Percentiles rank a stretch among this genome's conserved stretches.
These are phyloP conservation scores for Lepidochitona cinerea DNA, from an alignment of 2,888 invertebrate genomes.

Conservation along the genomic window DNA sequence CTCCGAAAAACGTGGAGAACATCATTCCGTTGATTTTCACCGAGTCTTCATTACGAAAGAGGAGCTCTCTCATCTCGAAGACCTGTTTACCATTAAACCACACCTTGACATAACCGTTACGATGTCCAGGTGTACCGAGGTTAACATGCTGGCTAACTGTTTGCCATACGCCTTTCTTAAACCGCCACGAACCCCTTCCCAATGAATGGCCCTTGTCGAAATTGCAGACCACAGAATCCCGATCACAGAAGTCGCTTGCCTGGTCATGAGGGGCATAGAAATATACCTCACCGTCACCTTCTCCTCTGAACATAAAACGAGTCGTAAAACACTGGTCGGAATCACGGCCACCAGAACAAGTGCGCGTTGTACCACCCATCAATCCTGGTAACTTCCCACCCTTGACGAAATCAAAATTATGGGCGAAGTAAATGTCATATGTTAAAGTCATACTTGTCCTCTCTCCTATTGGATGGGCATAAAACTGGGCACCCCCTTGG, in stretches of 20 bases:
- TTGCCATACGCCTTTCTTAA: conserved; percentile 37
- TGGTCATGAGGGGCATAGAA: conserved; percentile 46
- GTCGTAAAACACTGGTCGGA: conserved; percentile 48
- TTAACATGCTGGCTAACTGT: conserved; percentile 45
- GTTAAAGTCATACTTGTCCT: conserved; percentile 27
- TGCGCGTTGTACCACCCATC: conserved; percentile 35
- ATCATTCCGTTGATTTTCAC: conserved; percentile 43
- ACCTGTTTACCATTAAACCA: conserved; percentile 38
- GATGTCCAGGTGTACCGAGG: conserved; percentile 38
- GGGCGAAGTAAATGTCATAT: conserved; percentile 35
- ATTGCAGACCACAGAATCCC: conserved; percentile 26
- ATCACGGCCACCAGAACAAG: conserved; percentile 44
- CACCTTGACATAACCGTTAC: conserved; percentile 39
- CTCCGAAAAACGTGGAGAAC: conserved; percentile 56
- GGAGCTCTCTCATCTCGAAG: conserved; percentile 29
- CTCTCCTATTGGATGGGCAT: conserved; percentile 26
- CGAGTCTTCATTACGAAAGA: conserved; percentile 30
- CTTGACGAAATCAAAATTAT: conserved; percentile 33
- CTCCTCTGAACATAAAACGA: conserved; percentile 50
- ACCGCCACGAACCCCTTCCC: conserved; percentile 23
- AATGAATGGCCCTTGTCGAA: conserved; percentile 31
- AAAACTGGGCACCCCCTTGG: conserved; percentile 42
- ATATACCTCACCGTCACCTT: conserved; percentile 53
- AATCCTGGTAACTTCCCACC: conserved; percentile 55
- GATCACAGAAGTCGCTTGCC: conserved; percentile 26